Conservation (phyloP, 92 coral and sea anemone species). For the Palythoa heliodiscus region DNA sequence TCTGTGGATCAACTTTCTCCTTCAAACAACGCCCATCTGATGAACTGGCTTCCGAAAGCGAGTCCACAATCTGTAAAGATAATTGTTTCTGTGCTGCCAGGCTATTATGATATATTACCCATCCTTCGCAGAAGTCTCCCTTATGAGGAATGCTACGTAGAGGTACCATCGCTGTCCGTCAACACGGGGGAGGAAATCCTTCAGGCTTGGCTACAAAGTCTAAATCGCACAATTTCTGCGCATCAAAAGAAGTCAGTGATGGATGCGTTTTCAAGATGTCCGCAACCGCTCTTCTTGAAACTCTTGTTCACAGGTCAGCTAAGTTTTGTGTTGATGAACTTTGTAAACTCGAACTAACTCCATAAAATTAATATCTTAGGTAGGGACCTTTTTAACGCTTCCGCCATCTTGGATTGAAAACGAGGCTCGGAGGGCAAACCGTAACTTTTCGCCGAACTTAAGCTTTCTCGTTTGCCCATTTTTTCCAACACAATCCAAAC, state of each 20-base stretch:
- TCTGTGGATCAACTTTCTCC: slow-evolving; percentile 81
- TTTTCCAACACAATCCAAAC: too few species aligned
- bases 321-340: too few species aligned
- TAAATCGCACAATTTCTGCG: slow-evolving; percentile 60
- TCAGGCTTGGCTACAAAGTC: slow-evolving; percentile 74
- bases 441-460: too few species aligned
- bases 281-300: slow-evolving; percentile 84
- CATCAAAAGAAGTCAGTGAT: slow-evolving; percentile 67
- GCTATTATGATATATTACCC: slow-evolving; percentile 72
- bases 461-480: too few species aligned
- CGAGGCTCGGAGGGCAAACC: too few species aligned
- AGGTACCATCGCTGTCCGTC: slow-evolving; percentile 72
- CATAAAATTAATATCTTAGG: too few species aligned
- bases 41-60: slow-evolving; percentile 85
- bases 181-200: slow-evolving; percentile 75
- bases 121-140: slow-evolving; percentile 80
- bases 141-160: slow-evolving; percentile 65
- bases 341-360: too few species aligned
- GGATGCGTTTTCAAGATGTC: slow-evolving; percentile 64
- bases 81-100: slow-evolving; percentile 75
- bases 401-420: too few species aligned
- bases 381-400: too few species aligned
- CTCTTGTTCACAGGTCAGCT: slow-evolving; percentile 59
- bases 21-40: slow-evolving; percentile 77
- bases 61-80: slow-evolving; percentile 62